phyloP scores from a whole-genome alignment of 2,888 invertebrate species.

The Phlogophora meticulosa region DNA sequence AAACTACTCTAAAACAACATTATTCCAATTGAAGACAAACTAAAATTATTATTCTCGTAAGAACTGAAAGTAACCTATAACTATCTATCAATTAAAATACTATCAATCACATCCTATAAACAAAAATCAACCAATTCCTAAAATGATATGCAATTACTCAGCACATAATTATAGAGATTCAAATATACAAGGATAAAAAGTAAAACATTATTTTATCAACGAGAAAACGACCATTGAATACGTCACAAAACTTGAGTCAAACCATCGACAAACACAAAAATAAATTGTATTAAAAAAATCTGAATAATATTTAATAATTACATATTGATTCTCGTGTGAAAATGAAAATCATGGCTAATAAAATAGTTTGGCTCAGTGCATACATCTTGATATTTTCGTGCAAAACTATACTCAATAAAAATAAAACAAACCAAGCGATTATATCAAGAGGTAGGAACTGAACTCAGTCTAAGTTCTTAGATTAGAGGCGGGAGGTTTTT shows the following conservation, averaged over 20 bases:
- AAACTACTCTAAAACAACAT: slow-evolving; percentile 66
- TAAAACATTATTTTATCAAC: slow-evolving; percentile 58
- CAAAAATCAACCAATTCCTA: slow-evolving; percentile 56
- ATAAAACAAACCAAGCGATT: slow-evolving; percentile 26
- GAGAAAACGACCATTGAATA: slow-evolving; percentile 63
- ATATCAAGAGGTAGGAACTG: slow-evolving; percentile 52
- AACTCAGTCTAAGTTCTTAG: slow-evolving; percentile 67
- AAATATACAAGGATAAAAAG: slow-evolving; percentile 71
- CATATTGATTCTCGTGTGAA: slow-evolving; percentile 55
- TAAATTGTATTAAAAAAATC: slow-evolving; percentile 59
- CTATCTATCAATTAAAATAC: slow-evolving; percentile 66
- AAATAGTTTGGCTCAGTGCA: slow-evolving; percentile 54
- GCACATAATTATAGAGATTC: slow-evolving; percentile 69
- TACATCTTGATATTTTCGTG: slow-evolving; percentile 53
- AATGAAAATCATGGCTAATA: slow-evolving; percentile 56
- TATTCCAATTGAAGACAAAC: slow-evolving; percentile 62
- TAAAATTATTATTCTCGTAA: slow-evolving; percentile 60
- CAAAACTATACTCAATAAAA: slow-evolving; percentile 34
- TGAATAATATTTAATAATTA: slow-evolving; percentile 60
- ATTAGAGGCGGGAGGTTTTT: slow-evolving; percentile 85
- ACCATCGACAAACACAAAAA: slow-evolving; percentile 51
- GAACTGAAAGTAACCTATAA: slow-evolving; percentile 65
- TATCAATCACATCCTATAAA: slow-evolving; percentile 63
- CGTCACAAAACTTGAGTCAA: slow-evolving; percentile 62
- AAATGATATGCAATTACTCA: slow-evolving; percentile 55